Conservation (phyloP, 2,888 invertebrate species). For the Ophraella communa region DNA sequence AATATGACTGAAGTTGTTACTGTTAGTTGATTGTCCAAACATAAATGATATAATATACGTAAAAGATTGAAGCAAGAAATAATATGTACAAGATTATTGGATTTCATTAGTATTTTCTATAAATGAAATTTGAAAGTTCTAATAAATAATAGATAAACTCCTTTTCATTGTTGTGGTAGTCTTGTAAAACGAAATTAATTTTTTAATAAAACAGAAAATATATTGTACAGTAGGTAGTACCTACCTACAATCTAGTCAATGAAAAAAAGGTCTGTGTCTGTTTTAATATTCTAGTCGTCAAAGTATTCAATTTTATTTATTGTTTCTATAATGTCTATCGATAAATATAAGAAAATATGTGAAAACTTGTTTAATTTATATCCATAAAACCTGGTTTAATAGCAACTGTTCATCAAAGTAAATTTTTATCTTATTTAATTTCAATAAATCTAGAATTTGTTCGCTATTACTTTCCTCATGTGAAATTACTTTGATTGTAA, state of each 20-base stretch:
- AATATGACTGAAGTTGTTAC: no score
- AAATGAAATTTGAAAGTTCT: not conserved
- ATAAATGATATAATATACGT: no score
- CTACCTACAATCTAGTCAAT: conserved; percentile 57
- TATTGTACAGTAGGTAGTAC: conserved; percentile 50
- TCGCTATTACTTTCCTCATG: no score
- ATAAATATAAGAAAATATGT: conserved; percentile 22
- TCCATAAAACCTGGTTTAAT: not conserved
- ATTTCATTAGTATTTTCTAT: not conserved
- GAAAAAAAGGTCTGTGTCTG: conserved; percentile 54
- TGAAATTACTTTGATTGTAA: no score
- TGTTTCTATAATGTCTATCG: conserved; percentile 36
- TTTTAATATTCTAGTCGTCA: conserved; percentile 59
- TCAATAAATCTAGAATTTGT: no score
- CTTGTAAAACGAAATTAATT: not conserved
- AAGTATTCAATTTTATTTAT: conserved; percentile 53
- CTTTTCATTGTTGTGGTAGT: conserved; percentile 4
- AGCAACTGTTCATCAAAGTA: no score
- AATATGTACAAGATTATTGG: no score
- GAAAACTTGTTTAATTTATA: conserved; percentile 16
- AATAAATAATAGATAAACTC: not conserved
- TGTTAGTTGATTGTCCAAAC: not conserved
- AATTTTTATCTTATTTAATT: no score
- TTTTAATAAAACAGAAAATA: not conserved
- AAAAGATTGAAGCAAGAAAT: not conserved